Evolutionary conservation across 2,888 invertebrate genomes (phyloP).

Genomic region (Clusia tigrina): DNA sequence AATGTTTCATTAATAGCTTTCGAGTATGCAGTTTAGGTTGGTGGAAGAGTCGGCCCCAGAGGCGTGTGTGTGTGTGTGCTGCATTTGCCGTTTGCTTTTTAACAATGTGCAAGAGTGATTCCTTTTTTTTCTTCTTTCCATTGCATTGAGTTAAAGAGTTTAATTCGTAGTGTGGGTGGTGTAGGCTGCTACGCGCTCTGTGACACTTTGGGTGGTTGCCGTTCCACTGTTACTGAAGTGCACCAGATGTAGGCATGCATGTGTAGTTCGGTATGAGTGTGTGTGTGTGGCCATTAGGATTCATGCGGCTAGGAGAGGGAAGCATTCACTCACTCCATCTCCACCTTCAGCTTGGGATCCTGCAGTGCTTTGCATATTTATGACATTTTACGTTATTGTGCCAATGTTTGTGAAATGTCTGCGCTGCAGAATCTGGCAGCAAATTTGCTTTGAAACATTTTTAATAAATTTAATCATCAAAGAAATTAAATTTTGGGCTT

Average conservation of each 20-base stretch:
- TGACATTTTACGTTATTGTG: constrained; percentile 11
- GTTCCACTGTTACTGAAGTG: too few species aligned
- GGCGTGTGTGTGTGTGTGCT: neutral
- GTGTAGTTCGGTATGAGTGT: too few species aligned
- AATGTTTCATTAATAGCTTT: constrained; percentile 51
- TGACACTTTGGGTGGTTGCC: constrained; percentile 6
- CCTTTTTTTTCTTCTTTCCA: neutral
- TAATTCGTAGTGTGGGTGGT: neutral
- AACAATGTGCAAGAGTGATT: constrained; percentile 24
- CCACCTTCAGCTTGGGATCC: neutral
- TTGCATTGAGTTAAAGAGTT: neutral
- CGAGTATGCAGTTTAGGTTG: constrained; percentile 30
- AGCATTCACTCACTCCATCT: neutral
- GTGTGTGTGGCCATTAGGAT: too few species aligned
- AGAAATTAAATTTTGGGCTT: too few species aligned
- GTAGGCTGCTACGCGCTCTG: constrained; percentile 7
- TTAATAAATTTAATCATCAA: too few species aligned
- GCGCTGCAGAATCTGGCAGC: too few species aligned
- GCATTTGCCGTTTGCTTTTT: constrained; percentile 29
- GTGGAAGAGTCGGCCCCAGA: neutral
- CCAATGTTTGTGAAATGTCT: constrained; percentile 21
- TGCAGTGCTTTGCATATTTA: constrained; percentile 9
- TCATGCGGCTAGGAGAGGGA: neutral
- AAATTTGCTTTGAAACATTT: too few species aligned
- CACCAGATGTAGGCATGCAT: too few species aligned